phyloP scores from a whole-genome alignment of 2,888 invertebrate genomes.

The Andrena fulva region DNA sequence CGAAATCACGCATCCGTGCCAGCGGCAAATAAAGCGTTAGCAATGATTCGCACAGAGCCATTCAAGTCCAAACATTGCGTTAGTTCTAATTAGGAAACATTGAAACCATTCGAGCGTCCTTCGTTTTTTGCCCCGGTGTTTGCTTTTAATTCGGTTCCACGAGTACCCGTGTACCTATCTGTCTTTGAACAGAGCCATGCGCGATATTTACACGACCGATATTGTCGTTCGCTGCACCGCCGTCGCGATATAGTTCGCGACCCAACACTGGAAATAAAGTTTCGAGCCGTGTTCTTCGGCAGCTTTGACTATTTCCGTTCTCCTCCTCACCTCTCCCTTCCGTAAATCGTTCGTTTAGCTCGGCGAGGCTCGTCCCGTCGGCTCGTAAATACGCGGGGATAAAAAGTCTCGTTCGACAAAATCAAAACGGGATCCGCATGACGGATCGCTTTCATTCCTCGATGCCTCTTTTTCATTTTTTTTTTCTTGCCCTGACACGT shows the following conservation, averaged over 20 bases:
- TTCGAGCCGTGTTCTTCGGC: not conserved
- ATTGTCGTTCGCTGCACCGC: not conserved
- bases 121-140: not conserved
- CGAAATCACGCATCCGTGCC: no score
- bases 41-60: no score
- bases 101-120: not conserved
- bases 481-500: conserved; percentile 52
- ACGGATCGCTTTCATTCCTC: conserved; percentile 71
- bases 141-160: not conserved
- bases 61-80: no score
- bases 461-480: conserved; percentile 47
- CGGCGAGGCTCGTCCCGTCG: not conserved
- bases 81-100: no score
- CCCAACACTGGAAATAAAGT: conserved; percentile 8
- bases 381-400: conserved; percentile 1
- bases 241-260: not conserved
- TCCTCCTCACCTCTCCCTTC: no score
- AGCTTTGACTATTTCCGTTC: conserved; percentile 12
- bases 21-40: no score
- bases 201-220: not conserved
- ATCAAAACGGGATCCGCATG: conserved; percentile 65
- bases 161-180: not conserved
- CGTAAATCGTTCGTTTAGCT: not conserved
- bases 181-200: not conserved
- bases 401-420: conserved; percentile 13